A percentile compares a stretch with the other conserved stretches of the same genome.
Conservation (phyloP, 2,113 vertebrate genomes). For the Lucifuga dentata region DNA sequence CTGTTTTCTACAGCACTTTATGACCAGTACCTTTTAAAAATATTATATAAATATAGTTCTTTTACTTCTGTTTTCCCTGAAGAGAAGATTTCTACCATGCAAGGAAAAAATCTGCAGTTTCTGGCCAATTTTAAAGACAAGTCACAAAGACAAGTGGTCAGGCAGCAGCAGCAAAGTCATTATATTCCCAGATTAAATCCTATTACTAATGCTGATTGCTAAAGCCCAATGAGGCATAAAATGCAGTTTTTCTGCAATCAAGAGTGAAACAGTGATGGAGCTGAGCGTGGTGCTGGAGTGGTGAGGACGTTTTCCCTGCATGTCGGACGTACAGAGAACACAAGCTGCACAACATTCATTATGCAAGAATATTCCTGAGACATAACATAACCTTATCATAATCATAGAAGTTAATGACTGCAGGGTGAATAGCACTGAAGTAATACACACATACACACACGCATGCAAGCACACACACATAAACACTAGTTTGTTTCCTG, state of each 20-base stretch:
- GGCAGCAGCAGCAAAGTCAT: slow-evolving; percentile 47
- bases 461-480: slow-evolving; percentile 3
- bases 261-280: slow-evolving; percentile 36
- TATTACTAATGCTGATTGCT: slow-evolving; percentile 68
- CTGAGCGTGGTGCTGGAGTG: slow-evolving; percentile 14
- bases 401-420: slow-evolving; percentile 33
- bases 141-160: slow-evolving; percentile 54
- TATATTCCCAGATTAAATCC: slow-evolving; percentile 59
- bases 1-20: too few species aligned
- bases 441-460: slow-evolving; percentile 1
- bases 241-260: slow-evolving; percentile 55
- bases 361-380: slow-evolving; percentile 26
- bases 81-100: neutral
- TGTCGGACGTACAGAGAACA: neutral
- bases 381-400: slow-evolving; percentile 32
- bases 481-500: slow-evolving; percentile 35
- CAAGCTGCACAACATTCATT: slow-evolving; percentile 35
- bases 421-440: slow-evolving; percentile 27
- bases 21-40: too few species aligned
- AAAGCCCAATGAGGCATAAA: slow-evolving; percentile 57
- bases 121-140: slow-evolving; percentile 30
- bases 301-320: slow-evolving; percentile 8
- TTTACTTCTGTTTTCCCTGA: too few species aligned
- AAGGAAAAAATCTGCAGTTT: neutral
- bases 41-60: too few species aligned